Conservation (phyloP, 2,797 vertebrate species). For the Gambusia yucatana region DNA sequence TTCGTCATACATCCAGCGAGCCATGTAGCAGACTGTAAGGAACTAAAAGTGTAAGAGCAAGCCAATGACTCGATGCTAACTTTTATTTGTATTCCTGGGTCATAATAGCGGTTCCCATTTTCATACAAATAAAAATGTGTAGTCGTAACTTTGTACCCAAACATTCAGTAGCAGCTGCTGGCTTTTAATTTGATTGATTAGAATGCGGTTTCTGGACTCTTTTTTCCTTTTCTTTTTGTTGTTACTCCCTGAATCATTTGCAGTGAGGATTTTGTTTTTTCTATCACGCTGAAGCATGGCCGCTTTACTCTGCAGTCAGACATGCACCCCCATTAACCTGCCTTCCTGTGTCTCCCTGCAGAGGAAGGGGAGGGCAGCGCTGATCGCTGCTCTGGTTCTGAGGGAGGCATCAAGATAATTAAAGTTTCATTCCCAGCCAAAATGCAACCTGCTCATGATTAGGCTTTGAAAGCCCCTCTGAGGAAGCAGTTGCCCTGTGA, state of each 20-base stretch:
- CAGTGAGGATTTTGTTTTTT: slow-evolving; percentile 23
- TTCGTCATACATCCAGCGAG: neutral
- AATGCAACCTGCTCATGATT: slow-evolving; percentile 48
- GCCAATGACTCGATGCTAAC: neutral
- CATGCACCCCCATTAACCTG: slow-evolving; percentile 65
- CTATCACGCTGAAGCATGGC: slow-evolving; percentile 32
- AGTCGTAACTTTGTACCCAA: neutral
- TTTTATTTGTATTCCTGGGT: neutral
- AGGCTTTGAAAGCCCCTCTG: slow-evolving; percentile 38
- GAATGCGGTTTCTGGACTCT: neutral
- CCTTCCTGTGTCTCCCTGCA: slow-evolving; percentile 46
- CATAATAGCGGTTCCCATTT: too few species aligned
- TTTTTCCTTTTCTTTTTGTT: neutral
- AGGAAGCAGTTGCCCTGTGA: slow-evolving; percentile 31
- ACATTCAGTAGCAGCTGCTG: neutral
- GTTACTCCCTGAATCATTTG: slow-evolving; percentile 6
- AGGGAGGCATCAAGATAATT: slow-evolving; percentile 69
- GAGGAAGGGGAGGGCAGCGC: neutral
- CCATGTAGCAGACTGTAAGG: neutral
- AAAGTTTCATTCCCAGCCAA: slow-evolving; percentile 71
- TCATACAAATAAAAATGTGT: neutral
- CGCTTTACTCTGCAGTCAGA: slow-evolving; percentile 54
- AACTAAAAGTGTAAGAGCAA: neutral
- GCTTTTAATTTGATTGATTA: neutral
- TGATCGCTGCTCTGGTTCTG: slow-evolving; percentile 25